phyloP scores from a whole-genome alignment of 2,113 vertebrate species.

The Catagonus wagneri region DNA sequence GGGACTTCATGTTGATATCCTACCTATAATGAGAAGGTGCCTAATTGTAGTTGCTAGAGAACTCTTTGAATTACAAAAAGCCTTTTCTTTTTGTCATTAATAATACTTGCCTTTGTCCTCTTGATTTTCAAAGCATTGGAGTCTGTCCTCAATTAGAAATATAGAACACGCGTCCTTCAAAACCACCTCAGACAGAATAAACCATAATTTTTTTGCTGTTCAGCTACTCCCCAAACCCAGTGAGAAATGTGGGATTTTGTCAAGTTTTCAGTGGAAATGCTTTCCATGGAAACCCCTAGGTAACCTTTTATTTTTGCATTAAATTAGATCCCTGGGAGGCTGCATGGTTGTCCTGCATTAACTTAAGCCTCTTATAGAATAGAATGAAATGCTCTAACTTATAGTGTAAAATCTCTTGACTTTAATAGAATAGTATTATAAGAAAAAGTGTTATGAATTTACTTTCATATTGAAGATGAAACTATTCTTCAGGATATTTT shows the following conservation, averaged over 20 bases:
- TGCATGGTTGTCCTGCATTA: background rate
- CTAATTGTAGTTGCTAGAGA: conserved; percentile 21
- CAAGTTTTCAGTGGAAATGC: conserved; percentile 40
- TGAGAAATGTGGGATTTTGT: conserved; percentile 48
- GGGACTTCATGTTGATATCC: conserved; percentile 48
- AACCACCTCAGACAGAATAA: background rate
- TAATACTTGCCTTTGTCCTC: conserved; percentile 52
- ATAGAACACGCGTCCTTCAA: conserved; percentile 42
- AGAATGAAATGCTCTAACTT: background rate
- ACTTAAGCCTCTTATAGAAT: background rate
- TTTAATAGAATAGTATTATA: background rate
- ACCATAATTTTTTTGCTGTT: conserved; percentile 26
- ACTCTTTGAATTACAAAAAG: conserved; percentile 41
- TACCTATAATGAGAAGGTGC: conserved; percentile 13
- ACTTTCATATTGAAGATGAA: conserved; percentile 45
- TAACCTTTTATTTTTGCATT: conserved; percentile 36
- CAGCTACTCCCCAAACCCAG: conserved; percentile 56
- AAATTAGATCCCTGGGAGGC: conserved; percentile 26
- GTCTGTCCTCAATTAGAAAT: conserved; percentile 30
- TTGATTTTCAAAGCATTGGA: conserved; percentile 54
- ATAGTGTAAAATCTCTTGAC: conserved; percentile 17
- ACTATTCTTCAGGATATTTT: background rate
- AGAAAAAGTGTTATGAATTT: background rate
- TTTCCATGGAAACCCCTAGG: background rate
- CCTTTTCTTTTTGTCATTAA: conserved; percentile 14